A percentile compares a stretch with the other conserved stretches of the same genome.
Evolutionary conservation across 2,113 vertebrate genomes (phyloP).

Genomic region (Dasyprocta punctata): DNA sequence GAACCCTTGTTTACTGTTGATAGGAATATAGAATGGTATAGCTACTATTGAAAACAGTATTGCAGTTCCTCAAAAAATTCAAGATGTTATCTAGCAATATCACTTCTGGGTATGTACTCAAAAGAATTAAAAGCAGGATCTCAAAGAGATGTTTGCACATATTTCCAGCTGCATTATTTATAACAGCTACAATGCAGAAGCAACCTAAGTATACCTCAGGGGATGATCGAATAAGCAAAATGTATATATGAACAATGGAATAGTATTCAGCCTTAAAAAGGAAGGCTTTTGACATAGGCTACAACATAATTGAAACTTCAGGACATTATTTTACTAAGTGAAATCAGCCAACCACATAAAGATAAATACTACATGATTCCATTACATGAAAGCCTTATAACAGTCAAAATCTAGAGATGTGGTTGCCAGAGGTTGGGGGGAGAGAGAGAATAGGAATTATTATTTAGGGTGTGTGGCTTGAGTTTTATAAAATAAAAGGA

Average conservation of each 20-base stretch:
- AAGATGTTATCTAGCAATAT: neutral
- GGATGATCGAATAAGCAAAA: neutral
- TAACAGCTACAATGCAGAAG: neutral
- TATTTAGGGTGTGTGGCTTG: neutral
- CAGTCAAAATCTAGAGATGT: neutral
- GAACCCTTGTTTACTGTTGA: neutral
- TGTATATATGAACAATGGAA: neutral
- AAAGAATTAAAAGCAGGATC: neutral
- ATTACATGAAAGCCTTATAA: neutral
- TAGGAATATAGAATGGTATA: neutral
- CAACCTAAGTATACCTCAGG: neutral
- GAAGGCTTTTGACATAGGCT: neutral
- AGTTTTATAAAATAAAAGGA: neutral
- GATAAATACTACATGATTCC: neutral
- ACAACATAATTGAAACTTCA: neutral
- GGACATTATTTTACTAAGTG: neutral
- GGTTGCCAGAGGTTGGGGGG: neutral
- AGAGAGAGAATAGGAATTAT: neutral
- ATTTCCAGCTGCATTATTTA: neutral
- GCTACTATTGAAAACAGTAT: neutral
- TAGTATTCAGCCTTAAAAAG: neutral
- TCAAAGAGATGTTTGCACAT: neutral
- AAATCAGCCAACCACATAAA: neutral
- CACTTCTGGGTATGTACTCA: neutral
- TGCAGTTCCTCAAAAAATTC: neutral